Base-by-base conservation (phyloP, 2,888 invertebrate genomes). In the Drosophila percnosoma region DNA sequence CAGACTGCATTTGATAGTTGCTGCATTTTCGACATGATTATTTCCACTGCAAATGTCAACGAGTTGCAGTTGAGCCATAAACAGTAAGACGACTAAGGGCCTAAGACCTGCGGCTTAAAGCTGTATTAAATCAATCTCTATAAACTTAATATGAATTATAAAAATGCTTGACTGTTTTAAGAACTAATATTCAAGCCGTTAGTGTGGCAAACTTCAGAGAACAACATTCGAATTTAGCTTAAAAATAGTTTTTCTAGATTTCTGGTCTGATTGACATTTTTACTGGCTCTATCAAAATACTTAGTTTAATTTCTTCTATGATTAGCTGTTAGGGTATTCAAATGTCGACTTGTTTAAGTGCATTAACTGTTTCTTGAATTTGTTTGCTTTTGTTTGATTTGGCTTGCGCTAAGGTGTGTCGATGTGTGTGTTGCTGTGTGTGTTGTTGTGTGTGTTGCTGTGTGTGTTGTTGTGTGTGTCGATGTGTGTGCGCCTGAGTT, bases 371-470 rank as follows among this genome's bases (percentile, higher is more conserved):
- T 77, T 49, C 49, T 36, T 78, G 34, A 51, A 49, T 61, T 73
- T 78, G 33, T 72, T 77, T 73, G 59, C 48, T 49, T 51, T 55
- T 75, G 75, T 65, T 66, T 63, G 67, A 15, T 36, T 36, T 36
- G 15, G 36, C 36, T 36, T 45, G 27, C 64, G 24, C 38, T 69
- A 62, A 77, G 78, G 78, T 80, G 78, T 76, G 77, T 49, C 62
- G 21, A 33, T 75, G 60, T 69, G 38, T 52, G 57, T 67, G 65
- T 65, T 6, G 11, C 0, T 8, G 8, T 34, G 34, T 34, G 34
- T 34, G 27, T 34, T 53, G 36, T n/a, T 60, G 49, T 51, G 59
- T 69, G 57, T 65, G 65, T 63, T 4, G 36, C 21, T 60, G 49
- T 51, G 59, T 69, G 57, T 65, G n/a, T n/a, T n/a, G n/a, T n/a